Conservation (phyloP, 1,140 invertebrate genomes). For the Notospermus geniculatus region DNA sequence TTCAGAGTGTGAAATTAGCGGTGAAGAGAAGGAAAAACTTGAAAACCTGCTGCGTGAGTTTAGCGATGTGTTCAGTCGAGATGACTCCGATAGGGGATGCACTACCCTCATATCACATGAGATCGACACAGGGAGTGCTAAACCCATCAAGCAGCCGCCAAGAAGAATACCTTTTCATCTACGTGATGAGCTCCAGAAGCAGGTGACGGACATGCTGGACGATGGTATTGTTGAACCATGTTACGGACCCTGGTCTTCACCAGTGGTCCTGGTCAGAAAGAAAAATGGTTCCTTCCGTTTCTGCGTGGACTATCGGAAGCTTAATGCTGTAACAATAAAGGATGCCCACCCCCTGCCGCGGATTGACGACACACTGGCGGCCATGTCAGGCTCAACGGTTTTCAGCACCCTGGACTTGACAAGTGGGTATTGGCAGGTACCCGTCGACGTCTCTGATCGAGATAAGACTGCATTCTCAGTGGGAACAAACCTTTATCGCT, state of each 20-base stretch:
- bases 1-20: no score
- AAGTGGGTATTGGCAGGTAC: constrained; percentile 43
- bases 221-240: constrained; percentile 10
- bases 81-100: no score
- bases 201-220: not conserved
- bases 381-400: constrained; percentile 39
- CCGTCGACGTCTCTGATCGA: constrained; percentile 32
- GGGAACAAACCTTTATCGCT: not conserved
- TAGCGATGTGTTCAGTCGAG: no score
- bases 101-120: no score
- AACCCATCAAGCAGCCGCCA: no score
- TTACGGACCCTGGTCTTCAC: constrained; percentile 8
- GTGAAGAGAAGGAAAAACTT: no score
- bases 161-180: no score
- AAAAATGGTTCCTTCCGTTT: constrained; percentile 29
- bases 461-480: constrained; percentile 35
- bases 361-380: constrained; percentile 55
- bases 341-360: constrained; percentile 59
- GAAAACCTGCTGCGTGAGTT: no score
- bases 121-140: no score
- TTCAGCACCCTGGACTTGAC: constrained; percentile 55
- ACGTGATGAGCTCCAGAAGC: not conserved
- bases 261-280: constrained; percentile 11
- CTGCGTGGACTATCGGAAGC: constrained; percentile 54
- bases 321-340: constrained; percentile 51